Percentiles rank a stretch among this genome's conserved stretches.
Evolutionary conservation across 2,113 vertebrate species (phyloP).

Genomic region (Campylomormyrus numenius): DNA sequence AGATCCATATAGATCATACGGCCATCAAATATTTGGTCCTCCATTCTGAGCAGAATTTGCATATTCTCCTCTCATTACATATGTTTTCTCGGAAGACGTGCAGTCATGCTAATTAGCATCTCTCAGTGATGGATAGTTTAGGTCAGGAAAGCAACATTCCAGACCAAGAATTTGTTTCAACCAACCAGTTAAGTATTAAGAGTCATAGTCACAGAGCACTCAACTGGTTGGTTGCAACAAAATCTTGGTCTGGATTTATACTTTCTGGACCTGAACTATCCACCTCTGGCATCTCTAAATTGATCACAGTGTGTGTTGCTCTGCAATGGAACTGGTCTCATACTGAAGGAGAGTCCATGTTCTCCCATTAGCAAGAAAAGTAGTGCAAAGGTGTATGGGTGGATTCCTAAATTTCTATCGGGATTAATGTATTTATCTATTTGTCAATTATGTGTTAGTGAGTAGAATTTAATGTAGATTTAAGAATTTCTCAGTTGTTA

Average conservation of each 20-base stretch:
- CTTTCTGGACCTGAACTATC: background rate
- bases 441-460: background rate
- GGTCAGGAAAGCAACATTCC: background rate
- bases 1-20: background rate
- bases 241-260: background rate
- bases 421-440: too few relatives aligned
- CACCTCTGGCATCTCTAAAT: background rate
- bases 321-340: background rate
- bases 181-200: background rate
- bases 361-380: background rate
- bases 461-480: background rate
- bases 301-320: background rate
- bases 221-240: background rate
- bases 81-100: background rate
- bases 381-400: background rate
- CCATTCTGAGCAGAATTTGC: background rate
- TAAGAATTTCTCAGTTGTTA: background rate
- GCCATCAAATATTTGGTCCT: background rate
- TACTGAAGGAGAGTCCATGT: background rate
- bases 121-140: background rate
- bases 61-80: background rate
- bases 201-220: background rate
- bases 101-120: background rate
- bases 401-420: background rate
- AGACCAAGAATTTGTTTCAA: background rate